phyloP scores from a whole-genome alignment of 2,888 invertebrate genomes.

The Eupithecia dodoneata region DNA sequence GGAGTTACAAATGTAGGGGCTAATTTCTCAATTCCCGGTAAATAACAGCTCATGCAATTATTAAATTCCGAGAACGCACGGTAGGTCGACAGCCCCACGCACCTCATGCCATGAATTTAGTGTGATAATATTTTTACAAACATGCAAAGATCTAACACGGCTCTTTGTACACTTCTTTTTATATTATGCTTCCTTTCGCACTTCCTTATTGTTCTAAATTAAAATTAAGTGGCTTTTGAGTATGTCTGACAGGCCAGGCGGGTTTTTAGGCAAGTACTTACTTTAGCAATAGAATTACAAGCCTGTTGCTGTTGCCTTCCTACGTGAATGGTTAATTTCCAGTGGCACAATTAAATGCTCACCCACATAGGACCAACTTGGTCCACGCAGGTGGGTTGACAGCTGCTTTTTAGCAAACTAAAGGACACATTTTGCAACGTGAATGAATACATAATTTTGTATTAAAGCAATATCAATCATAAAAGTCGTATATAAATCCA shows the following conservation, averaged over 20 bases:
- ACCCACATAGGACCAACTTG: constrained; percentile 55
- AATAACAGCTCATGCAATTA: constrained; percentile 60
- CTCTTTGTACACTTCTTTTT: neutral
- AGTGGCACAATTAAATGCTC: constrained; percentile 50
- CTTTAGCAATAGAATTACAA: constrained; percentile 30
- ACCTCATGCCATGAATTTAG: constrained; percentile 27
- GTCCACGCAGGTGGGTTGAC: constrained; percentile 51
- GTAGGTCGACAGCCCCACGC: constrained; percentile 44
- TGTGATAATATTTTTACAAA: constrained; percentile 12
- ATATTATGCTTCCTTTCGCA: constrained; percentile 4
- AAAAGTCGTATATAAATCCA: neutral
- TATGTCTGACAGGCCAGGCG: constrained; percentile 1
- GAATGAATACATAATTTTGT: constrained; percentile 18
- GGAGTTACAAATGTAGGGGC: constrained; percentile 46
- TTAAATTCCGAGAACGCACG: constrained; percentile 57
- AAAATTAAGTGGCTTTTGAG: constrained; percentile 11
- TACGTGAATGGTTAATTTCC: constrained; percentile 45
- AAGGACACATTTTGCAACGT: constrained; percentile 47
- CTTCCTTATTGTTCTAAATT: constrained; percentile 8
- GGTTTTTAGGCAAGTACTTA: constrained; percentile 10
- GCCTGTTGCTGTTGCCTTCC: constrained; percentile 36
- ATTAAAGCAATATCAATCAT: neutral
- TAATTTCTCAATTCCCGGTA: constrained; percentile 55
- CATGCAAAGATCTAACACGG: constrained; percentile 12
- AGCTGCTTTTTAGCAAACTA: constrained; percentile 51